These are phyloP conservation scores for Sciurus carolinensis DNA, from an alignment of 2,797 vertebrate genomes.

Conservation along the genomic window DNA sequence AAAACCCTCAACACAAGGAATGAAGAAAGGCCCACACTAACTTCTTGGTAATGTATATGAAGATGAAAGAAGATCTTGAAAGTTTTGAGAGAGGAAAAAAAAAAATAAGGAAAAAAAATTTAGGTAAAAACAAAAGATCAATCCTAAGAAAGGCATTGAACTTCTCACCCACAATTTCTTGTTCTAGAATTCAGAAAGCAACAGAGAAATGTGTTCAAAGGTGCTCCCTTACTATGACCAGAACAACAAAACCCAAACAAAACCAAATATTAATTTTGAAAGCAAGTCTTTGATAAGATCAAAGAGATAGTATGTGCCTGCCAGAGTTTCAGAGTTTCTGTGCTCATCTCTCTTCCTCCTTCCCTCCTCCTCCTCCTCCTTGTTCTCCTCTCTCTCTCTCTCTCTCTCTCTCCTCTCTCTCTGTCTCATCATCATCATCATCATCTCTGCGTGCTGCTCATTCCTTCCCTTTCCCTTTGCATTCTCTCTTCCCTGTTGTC, in stretches of 20 bases:
- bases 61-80: conserved; percentile 9
- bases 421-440: too few relatives aligned
- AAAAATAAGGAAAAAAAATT: too few relatives aligned
- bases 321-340: not conserved
- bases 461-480: not conserved
- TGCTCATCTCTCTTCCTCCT: not conserved
- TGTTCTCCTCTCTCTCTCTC: not conserved
- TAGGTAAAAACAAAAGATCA: not conserved
- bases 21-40: not conserved
- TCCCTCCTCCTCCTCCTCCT: not conserved
- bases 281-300: not conserved
- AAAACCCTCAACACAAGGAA: not conserved
- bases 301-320: not conserved
- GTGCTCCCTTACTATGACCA: not conserved
- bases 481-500: not conserved
- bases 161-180: not conserved
- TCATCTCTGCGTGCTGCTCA: not conserved
- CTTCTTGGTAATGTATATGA: not conserved
- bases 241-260: not conserved
- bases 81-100: not conserved
- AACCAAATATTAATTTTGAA: not conserved
- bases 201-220: not conserved
- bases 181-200: conserved; percentile 18
- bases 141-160: not conserved
- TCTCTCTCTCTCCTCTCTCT: too few relatives aligned